A percentile compares a stretch with the other conserved stretches of the same genome.
Conservation (phyloP, 2,888 invertebrate species). For the Galeruca laticollis region DNA sequence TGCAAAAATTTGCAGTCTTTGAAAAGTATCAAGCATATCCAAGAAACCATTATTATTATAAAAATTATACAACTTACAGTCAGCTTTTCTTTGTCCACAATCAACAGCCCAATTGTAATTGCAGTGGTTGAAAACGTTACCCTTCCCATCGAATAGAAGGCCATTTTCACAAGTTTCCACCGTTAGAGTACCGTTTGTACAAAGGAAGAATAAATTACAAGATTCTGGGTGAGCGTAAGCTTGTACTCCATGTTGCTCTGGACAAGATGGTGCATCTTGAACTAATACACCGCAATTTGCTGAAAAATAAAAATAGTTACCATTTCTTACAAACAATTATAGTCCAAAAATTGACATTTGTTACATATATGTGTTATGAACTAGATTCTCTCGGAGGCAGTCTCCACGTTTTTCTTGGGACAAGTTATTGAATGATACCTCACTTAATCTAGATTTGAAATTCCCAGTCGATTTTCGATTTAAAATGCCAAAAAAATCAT, state of each 20-base stretch:
- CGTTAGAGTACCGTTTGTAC: conserved; percentile 90
- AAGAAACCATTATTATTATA: background rate
- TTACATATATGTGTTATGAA: no score
- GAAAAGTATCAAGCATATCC: background rate
- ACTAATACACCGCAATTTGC: conserved; percentile 73
- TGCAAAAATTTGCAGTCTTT: background rate
- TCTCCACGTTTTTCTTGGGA: no score
- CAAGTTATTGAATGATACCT: no score
- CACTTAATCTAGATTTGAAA: no score
- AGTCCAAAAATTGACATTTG: no score
- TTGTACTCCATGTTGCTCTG: conserved; percentile 84
- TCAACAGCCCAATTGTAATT: conserved; percentile 95
- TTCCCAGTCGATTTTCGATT: no score
- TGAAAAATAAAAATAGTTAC: conserved; percentile 61
- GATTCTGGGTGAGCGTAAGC: conserved; percentile 89
- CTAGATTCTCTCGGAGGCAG: no score
- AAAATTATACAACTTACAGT: conserved; percentile 73
- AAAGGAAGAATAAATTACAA: conserved; percentile 91
- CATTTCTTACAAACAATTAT: background rate
- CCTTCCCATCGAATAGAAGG: conserved; percentile 90
- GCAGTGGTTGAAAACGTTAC: conserved; percentile 91
- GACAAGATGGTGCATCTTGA: conserved; percentile 80
- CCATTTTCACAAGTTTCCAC: conserved; percentile 94
- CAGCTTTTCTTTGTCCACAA: conserved; percentile 84
- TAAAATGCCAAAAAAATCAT: no score